Conservation (phyloP, 2,113 vertebrate species). For the Malurus elegans region DNA sequence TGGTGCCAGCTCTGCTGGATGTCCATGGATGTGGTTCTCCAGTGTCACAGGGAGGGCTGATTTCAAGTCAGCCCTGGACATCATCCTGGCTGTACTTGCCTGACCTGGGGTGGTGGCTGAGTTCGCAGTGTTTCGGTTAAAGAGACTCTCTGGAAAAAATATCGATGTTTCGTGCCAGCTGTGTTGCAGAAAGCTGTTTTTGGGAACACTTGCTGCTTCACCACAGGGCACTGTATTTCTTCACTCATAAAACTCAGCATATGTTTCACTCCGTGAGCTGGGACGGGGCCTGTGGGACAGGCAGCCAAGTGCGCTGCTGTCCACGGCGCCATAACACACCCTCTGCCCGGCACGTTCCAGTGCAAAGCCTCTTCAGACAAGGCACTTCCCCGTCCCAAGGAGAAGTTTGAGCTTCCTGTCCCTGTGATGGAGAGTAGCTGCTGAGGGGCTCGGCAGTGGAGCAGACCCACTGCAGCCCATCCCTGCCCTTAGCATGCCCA, state of each 20-base stretch:
- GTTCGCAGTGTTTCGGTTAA: background rate
- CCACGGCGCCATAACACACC: rapidly evolving
- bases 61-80: background rate
- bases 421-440: background rate
- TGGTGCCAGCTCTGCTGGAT: background rate
- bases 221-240: background rate
- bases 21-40: background rate
- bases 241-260: rapidly evolving
- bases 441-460: background rate
- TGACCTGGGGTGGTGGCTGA: rapidly evolving
- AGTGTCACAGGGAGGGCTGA: background rate
- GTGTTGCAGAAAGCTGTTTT: background rate
- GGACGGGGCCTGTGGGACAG: background rate
- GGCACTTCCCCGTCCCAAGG: background rate
- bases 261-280: rapidly evolving
- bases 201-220: background rate
- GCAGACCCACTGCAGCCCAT: background rate
- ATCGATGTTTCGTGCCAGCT: background rate
- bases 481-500: rapidly evolving
- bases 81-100: background rate
- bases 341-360: too few species aligned
- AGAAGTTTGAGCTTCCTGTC: background rate
- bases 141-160: background rate
- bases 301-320: background rate
- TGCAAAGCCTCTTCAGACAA: background rate